Evolutionary conservation across 2,113 vertebrate genomes (phyloP).

Genomic region (Scomber scombrus): DNA sequence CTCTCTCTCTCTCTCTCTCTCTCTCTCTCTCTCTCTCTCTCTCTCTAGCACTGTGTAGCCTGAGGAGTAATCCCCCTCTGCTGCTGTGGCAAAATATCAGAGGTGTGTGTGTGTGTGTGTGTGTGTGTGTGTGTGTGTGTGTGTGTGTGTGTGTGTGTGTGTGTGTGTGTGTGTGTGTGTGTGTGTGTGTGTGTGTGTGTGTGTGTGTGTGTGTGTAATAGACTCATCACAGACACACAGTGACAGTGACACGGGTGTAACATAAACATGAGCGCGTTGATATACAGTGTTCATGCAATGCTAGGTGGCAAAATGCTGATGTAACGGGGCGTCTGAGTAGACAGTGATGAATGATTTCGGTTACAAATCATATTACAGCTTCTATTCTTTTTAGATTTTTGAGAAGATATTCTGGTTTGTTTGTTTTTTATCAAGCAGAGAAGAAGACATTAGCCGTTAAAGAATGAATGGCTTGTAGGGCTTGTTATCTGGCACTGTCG

Average conservation of each 20-base stretch:
- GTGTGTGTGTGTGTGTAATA: slow-evolving; percentile 41
- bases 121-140: no score
- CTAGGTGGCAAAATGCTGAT: background rate
- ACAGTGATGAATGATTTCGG: background rate
- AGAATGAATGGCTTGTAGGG: no score
- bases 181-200: no score
- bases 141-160: no score
- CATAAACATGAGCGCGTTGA: background rate
- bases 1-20: slow-evolving; percentile 3
- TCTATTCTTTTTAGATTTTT: background rate
- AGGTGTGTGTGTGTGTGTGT: slow-evolving; percentile 34
- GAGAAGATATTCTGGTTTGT: background rate
- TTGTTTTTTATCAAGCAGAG: background rate
- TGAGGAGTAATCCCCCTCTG: slow-evolving; percentile 56
- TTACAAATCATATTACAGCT: background rate
- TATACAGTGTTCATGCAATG: background rate
- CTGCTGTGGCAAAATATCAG: slow-evolving; percentile 54
- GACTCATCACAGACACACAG: slow-evolving; percentile 26
- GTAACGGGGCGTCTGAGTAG: background rate
- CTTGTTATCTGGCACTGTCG: no score
- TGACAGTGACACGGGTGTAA: slow-evolving; percentile 17
- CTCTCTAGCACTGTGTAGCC: slow-evolving; percentile 25
- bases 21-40: slow-evolving; percentile 5
- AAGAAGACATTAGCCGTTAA: no score
- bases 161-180: no score